Evolutionary conservation across 2,113 vertebrate species (phyloP), one percentile per base, ranked within the genome.

Genomic region (Cercopithecus mona): DNA sequence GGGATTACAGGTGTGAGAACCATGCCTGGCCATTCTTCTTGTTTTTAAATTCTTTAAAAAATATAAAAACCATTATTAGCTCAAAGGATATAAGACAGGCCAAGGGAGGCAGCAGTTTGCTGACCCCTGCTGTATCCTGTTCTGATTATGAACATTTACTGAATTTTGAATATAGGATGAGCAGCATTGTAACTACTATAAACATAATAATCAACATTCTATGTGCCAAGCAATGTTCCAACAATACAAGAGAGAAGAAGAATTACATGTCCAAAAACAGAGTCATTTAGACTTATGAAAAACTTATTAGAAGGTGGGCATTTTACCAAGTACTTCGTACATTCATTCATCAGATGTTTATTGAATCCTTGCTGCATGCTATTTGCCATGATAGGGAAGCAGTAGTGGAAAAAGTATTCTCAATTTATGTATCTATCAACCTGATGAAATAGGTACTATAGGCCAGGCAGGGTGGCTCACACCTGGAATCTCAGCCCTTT

Each of bases 121-220:
- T 27, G 18, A 55, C 5, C 20, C 25, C 25, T n/a, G 30, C 38
- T 92, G 16, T 94, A 73, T 81, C 57, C 14, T 57, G 38, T 93
- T 90, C 32, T 64, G 88, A 88, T 40, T 90, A 55, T 76, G 45
- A 73, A 40, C 30, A 72, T 55, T 76, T 87, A 89, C 18, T 35
- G 38, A 73, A 73, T 61, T 83, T 93, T 32, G 87, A 82, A 93
- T 68, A 85, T 43, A 76, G 61, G 23, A 20, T 64, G 3, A 96
- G 11, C 27, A 93, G 35, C 30, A 92, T 75, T 96, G 48, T 95
- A 59, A 93, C 52, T 73, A 52, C 23, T 75, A 70, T 72, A 94
- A 87, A 91, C 32, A 88, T 35, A 83, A 48, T 10, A 73, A 10
- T 81, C 30, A 93, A 79, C 30, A 68, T 52, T 84, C 20, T 68